Evolutionary conservation across 2,113 vertebrate species (phyloP), one percentile per base, ranked within the genome.

Genomic region (Sceloporus tristichus): DNA sequence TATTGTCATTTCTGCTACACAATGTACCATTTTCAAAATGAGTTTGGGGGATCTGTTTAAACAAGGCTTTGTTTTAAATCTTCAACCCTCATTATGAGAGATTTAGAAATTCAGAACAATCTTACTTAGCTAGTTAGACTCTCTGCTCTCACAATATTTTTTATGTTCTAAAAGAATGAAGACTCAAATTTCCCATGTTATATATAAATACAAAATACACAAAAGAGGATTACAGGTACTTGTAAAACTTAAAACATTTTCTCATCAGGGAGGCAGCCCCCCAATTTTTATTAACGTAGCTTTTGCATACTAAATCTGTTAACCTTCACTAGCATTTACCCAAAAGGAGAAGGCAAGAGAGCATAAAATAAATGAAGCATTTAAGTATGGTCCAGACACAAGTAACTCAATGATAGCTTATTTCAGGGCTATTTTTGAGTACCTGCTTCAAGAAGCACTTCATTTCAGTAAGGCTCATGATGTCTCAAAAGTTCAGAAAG

Each of bases 391-490:
- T 94, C 96, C 95, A 94, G 96, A 93, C 91, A 83, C 10, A 66
- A 89, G 93, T 4, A 59, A 91, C 90, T 90, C 85, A 90, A 2
- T 0, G 70, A 74, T 8, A 86, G 86, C 92, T 29, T 71, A 73
- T 21, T 82, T 89, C 87, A 74, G 93, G 90, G 95, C 92, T 88
- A 65, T 92, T 93, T 95, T 91, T 94, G 96, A 96, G 96, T 95
- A 96, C 95, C 95, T 96, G 96, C 95, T 96, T 92, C 96, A 96
- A 95, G 94, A 95, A 96, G 96, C 96, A 97, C 96, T 97, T 96
- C 85, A 94, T 95, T 88, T 96, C 95, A 95, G 0, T 97, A 97
- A 97, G 97, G 96, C 96, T 97, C 94, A 94, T 93, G 94, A 88
- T 88, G 62, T 88, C 80, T 96, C 92, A 83, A 95, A 62, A 92